Evolutionary conservation across 2,888 invertebrate genomes (phyloP), one percentile per base, ranked within the genome.

Genomic region (Leptogaster cylindrica): DNA sequence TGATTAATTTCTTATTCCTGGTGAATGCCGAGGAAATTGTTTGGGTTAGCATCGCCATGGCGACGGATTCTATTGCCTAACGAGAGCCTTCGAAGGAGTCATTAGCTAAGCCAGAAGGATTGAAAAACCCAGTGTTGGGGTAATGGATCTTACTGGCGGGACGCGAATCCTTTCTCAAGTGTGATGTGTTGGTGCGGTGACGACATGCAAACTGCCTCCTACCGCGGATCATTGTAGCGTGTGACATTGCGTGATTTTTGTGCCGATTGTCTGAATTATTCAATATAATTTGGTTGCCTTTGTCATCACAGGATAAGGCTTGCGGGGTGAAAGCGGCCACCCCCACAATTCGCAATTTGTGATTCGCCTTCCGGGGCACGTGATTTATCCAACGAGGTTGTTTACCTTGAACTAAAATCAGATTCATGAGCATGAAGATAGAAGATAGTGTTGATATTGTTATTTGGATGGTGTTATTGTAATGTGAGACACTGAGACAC

Each of bases 181-280:
- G 27, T 39, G 16, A 51, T 65, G 44, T 41, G 36, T 36, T 51
- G 12, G 33, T 39, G 23, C 20, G 16, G 27, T 51, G 39, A 25
- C 4, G 52, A 23, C 46, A 55, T 66, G 41, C 66, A 66, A 52
- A 55, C 20, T 33, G 39, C 8, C 23, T 46, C 46, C 10, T 8
- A 31, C 31, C 46, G 10, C n/a, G 12, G 27, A 41, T 36, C 31
- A 23, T 5, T 44, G 23, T 55, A 16, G 33, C 20, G 66, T 66
- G 66, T 55, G 66, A 67, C 61, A 61, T 67, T 67, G 67, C 67
- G 67, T 67, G 67, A 50, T 66, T 61, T 48, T 50, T 48, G 36
- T 31, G 44, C 31, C 28, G 33, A 8, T 55, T 33, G 12, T 46
- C 10, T 18, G 10, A 10, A 36, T 36, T 36, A 36, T 58, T 28